Evolutionary conservation across 2,797 vertebrate genomes (phyloP).

Genomic region (Eidolon dupreanum): DNA sequence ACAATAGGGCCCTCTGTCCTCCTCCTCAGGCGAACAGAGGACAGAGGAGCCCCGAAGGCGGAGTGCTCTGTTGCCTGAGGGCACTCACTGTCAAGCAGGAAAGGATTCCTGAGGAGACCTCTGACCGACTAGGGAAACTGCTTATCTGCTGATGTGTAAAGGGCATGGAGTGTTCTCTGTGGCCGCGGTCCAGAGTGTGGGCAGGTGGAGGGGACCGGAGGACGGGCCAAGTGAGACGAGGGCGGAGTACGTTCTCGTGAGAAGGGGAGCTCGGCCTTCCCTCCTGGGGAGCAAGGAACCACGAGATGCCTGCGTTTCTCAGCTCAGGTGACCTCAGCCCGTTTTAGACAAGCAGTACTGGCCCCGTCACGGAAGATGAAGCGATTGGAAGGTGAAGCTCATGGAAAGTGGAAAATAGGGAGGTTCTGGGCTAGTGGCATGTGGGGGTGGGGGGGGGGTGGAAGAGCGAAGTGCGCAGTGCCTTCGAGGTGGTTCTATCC

Average conservation of each 20-base stretch:
- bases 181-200: rapidly evolving
- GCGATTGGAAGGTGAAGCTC: background rate
- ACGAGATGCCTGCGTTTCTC: background rate
- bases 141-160: rapidly evolving
- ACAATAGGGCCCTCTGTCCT: background rate
- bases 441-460: background rate
- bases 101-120: background rate
- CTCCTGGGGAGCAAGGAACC: background rate
- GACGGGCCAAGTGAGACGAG: rapidly evolving
- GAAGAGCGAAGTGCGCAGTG: background rate
- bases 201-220: background rate
- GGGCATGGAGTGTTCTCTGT: background rate
- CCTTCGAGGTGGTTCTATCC: background rate
- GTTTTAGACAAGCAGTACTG: background rate
- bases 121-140: background rate
- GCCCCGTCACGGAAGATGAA: background rate
- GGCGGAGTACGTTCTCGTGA: rapidly evolving
- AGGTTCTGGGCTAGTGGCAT: background rate
- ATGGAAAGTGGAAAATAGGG: background rate
- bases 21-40: background rate
- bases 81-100: background rate
- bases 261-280: background rate
- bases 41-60: background rate
- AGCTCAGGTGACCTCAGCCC: background rate
- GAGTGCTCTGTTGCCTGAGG: rapidly evolving